These are phyloP conservation scores for Tympanuchus pallidicinctus DNA, from an alignment of 2,113 vertebrate genomes.

Conservation along the genomic window DNA sequence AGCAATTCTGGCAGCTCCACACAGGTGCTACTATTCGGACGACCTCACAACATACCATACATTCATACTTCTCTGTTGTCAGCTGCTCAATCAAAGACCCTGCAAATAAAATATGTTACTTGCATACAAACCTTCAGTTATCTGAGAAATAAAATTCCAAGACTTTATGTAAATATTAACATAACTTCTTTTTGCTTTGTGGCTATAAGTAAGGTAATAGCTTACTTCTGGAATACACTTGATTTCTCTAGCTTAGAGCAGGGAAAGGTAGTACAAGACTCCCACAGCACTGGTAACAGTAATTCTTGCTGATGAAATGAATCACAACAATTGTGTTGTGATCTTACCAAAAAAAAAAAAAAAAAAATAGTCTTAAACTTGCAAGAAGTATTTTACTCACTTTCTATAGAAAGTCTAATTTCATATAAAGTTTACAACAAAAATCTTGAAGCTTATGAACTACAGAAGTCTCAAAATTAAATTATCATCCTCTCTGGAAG, in stretches of 20 bases:
- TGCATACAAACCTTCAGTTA: background rate
- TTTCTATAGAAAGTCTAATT: background rate
- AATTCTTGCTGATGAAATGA: background rate
- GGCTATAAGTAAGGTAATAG: background rate
- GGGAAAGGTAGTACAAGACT: background rate
- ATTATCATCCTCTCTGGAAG: background rate
- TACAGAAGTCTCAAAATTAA: background rate
- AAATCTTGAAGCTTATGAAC: background rate
- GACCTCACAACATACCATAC: conserved; percentile 98
- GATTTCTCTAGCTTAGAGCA: background rate
- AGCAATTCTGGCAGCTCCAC: conserved; percentile 98
- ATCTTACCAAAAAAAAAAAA: background rate
- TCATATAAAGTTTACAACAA: background rate
- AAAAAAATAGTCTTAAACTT: background rate
- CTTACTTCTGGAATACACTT: background rate
- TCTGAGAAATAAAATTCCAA: background rate
- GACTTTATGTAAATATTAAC: background rate
- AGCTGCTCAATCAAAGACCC: conserved; percentile 96
- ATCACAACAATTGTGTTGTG: background rate
- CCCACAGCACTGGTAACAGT: background rate
- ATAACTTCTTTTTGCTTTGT: background rate
- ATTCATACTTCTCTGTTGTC: conserved; percentile 96
- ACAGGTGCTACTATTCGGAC: conserved; percentile 90
- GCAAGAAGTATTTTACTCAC: background rate
- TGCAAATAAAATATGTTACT: conserved; percentile 53